Evolutionary conservation across 2,888 invertebrate species (phyloP), one percentile per base, ranked within the genome.

Genomic region (Pterostichus madidus): DNA sequence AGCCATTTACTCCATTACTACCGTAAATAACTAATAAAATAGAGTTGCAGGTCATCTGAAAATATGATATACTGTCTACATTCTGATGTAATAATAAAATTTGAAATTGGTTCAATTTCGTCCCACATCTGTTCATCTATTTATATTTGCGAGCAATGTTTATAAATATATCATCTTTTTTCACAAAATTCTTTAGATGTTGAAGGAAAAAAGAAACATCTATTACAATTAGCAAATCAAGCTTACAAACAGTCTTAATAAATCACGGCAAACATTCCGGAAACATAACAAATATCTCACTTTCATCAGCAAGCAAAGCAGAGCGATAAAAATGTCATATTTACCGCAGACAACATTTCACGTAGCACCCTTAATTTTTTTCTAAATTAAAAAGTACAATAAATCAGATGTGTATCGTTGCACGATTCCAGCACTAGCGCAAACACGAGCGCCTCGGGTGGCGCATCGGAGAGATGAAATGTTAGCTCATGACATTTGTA

Each of bases 401-500:
- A 80, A 80, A 80, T 80, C 68, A 80, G 68, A 80, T 80, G 80
- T 68, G 49, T 73, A 80, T 80, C 80, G 52, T 6, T 8, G 46
- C 32, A 11, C 24, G 11, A n/a, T 46, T 7, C 13, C 10, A 44
- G 39, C 24, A 24, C 24, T 24, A 24, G 24, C 24, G 3, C 24
- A 24, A 24, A 24, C 24, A 24, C 24, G 24, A 24, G 24, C 59
- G 78, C 61, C 24, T 56, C 78, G 24, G 39, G 15, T 24, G 78
- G 31, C 73, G 31, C 10, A 44, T 24, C 73, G 13, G 17, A 13
- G 71, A 53, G 73, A 68, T 80, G 71, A 80, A 80, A 80, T 80
- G 80, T 73, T 80, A 56, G 71, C 53, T 56, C 80, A 71, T 80
- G 80, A 80, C 80, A 80, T 80, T 80, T 80, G 80, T 80, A 71